These are phyloP conservation scores for Philopotamus ludificatus DNA, from an alignment of 1,140 invertebrate species.

Conservation along the genomic window DNA sequence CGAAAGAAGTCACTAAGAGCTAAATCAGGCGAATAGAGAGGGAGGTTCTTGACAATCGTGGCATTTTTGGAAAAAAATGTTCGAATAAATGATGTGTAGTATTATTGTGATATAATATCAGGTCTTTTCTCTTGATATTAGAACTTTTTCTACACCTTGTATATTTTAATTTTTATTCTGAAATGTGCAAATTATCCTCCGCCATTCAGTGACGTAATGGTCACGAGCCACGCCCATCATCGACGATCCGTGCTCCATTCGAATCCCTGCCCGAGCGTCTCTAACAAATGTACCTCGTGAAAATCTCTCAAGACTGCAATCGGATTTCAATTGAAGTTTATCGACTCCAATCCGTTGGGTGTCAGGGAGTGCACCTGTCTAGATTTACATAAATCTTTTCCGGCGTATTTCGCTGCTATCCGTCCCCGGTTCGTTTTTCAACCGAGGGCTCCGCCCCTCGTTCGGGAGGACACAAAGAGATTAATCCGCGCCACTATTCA, in stretches of 20 bases:
- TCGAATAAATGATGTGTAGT: too few species aligned
- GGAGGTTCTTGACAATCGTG: too few species aligned
- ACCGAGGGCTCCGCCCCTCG: neutral
- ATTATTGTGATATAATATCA: too few species aligned
- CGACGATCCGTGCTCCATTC: neutral
- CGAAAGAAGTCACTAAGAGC: too few species aligned
- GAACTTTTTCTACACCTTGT: too few species aligned
- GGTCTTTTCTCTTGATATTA: too few species aligned
- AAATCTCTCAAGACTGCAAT: conserved; percentile 13
- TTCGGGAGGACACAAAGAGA: conserved; percentile 24
- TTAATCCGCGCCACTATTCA: conserved; percentile 26
- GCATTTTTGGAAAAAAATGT: too few species aligned
- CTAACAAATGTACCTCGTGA: conserved; percentile 6
- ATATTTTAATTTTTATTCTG: too few species aligned
- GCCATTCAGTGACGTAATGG: too few species aligned
- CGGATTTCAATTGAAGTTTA: conserved; percentile 20
- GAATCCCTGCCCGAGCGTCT: neutral
- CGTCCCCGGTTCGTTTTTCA: conserved; percentile 8
- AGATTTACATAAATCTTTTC: conserved; percentile 26
- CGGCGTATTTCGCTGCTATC: neutral
- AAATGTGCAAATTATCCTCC: too few species aligned
- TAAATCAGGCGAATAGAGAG: too few species aligned
- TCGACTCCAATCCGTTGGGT: conserved; percentile 7
- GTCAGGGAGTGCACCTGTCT: conserved; percentile 24
- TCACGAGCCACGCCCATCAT: too few species aligned